Evolutionary conservation across 2,113 vertebrate genomes (phyloP).

Genomic region (Scopus umbretta): DNA sequence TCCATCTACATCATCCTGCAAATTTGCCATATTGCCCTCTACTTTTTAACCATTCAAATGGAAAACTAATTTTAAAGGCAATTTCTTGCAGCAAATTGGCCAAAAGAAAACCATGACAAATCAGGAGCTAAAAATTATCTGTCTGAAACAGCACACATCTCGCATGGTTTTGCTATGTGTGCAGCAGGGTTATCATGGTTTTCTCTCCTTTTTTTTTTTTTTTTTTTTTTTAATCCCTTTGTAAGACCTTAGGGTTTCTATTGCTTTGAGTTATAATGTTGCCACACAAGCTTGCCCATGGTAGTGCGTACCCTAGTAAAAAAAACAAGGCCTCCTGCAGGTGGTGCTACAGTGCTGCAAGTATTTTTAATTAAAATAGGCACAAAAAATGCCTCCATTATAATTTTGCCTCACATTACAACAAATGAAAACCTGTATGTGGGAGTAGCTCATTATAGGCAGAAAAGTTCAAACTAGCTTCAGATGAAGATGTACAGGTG

Average conservation of each 20-base stretch:
- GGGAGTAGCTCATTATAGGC: background rate
- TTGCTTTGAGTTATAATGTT: background rate
- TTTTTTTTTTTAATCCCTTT: background rate
- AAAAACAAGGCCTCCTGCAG: constrained; percentile 69
- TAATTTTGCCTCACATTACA: background rate
- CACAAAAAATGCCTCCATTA: constrained; percentile 31
- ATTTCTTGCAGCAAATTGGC: background rate
- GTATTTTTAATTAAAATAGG: constrained; percentile 34
- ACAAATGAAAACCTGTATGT: background rate
- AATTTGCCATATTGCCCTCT: background rate
- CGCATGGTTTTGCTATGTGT: background rate
- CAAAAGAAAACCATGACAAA: background rate
- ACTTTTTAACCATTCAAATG: background rate
- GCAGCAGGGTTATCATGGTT: background rate
- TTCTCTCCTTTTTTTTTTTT: background rate
- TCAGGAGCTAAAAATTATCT: background rate
- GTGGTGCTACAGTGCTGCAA: constrained; percentile 72
- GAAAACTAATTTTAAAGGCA: background rate
- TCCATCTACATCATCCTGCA: background rate
- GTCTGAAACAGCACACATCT: background rate
- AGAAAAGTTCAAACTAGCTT: background rate
- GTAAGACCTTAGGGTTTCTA: background rate
- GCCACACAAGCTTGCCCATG: background rate
- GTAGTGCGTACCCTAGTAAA: background rate
- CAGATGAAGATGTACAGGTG: background rate